Conservation (phyloP, 2,797 vertebrate genomes). For the Moxostoma hubbsi region DNA sequence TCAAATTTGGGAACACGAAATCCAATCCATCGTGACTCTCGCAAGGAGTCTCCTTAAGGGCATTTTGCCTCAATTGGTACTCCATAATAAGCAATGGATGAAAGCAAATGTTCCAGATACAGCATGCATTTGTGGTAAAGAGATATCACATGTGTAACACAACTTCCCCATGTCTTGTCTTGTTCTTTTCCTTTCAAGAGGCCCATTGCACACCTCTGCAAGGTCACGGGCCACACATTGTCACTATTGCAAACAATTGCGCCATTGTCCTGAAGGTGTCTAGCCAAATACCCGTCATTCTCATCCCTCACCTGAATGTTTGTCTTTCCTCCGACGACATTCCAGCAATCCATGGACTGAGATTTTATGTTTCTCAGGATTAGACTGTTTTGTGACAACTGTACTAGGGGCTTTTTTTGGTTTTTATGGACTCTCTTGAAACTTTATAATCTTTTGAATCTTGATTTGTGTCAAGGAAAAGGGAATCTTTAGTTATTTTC, state of each 20-base stretch:
- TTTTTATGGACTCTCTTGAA: conserved; percentile 38
- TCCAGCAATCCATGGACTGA: conserved; percentile 25
- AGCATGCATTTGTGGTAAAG: conserved; percentile 15
- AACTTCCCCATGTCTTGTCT: conserved; percentile 11
- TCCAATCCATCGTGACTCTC: conserved; percentile 60
- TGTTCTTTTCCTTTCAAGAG: conserved; percentile 25
- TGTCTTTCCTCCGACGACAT: not conserved
- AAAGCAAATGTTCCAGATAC: conserved; percentile 11
- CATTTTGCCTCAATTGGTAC: not conserved
- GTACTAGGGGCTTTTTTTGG: conserved; percentile 7
- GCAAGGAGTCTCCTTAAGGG: not conserved
- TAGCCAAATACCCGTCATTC: not conserved
- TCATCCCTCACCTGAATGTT: conserved; percentile 1
- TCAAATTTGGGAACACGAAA: conserved; percentile 66
- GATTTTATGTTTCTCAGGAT: conserved; percentile 47
- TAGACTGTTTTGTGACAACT: conserved; percentile 44
- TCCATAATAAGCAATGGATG: not conserved
- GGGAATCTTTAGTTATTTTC: conserved; percentile 35
- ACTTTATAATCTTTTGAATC: conserved; percentile 46
- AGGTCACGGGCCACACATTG: not conserved
- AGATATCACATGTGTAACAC: not conserved
- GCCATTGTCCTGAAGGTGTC: conserved; percentile 11
- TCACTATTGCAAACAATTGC: conserved; percentile 30
- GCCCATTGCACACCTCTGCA: conserved; percentile 1
- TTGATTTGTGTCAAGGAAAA: conserved; percentile 35